Base-by-base conservation (phyloP, 2,888 invertebrate species). In the Epirrhoe tristata region DNA sequence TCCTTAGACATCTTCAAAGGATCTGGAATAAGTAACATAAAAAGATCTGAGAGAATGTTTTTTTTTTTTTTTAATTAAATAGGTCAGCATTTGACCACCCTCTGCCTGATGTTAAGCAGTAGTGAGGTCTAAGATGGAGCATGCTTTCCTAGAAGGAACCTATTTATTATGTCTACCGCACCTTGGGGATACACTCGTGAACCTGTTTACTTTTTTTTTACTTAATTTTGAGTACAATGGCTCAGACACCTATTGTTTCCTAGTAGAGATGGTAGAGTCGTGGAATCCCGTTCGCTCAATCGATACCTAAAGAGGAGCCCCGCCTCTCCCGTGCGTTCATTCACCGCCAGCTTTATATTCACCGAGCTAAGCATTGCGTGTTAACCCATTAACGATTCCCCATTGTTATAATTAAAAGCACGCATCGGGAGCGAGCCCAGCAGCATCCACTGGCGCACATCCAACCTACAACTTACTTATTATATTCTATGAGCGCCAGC, bases 401-500 rank as follows among this genome's bases (percentile, higher is more conserved):
- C 76, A 77, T 82, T 79, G 77, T 80, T 79, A 84, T 86, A 89
- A 92, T 91, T 91, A 90, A 90, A 90, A 89, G 86, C 81, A 84
- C 85, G 87, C 83, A 83, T 85, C 86, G 82, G 84, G 85, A 88
- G 82, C 82, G 71, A 87, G 91, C 88, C 84, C 91, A 88, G 85
- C 88, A 84, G 80, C 82, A 80, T 81, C 86, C 78, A 89, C 92
- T 91, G 91, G 87, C 86, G 84, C 84, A 85, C 88, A 88, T 86
- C 88, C 93, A 93, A 90, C 87, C 89, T 84, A 88, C 90, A 88
- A 88, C 88, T 89, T 85, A 86, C 91, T 91, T 93, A 93, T 93
- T 90, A 93, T 93, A 93, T 93, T 93, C 93, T 90, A 92, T 92
- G 89, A 92, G 85, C 91, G 85, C 85, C 74, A 81, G 88, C 92